Percentiles rank a stretch among this genome's conserved stretches.
Evolutionary conservation across 2,888 invertebrate species (phyloP).

Genomic region (Spatulosminthurus flaviceps): DNA sequence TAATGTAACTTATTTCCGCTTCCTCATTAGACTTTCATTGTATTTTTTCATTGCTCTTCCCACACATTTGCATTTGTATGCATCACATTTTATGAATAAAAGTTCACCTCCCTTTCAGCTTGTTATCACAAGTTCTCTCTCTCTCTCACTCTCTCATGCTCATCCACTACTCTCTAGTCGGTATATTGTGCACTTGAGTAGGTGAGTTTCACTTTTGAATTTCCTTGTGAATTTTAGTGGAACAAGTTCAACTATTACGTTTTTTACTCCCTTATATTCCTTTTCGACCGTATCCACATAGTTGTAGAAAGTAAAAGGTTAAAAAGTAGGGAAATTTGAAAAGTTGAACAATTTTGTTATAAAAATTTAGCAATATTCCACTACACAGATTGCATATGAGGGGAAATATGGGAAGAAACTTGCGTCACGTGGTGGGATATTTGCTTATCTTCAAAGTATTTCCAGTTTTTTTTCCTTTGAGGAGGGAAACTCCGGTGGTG

Average conservation of each 20-base stretch:
- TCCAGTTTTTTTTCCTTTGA: too few species aligned
- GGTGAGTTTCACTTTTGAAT: neutral
- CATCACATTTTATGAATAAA: neutral
- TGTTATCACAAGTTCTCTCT: too few species aligned
- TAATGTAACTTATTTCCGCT: neutral
- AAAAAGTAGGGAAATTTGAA: neutral
- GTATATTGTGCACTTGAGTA: neutral
- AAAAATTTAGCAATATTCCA: neutral
- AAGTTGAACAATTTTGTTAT: conserved; percentile 18
- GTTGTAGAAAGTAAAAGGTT: neutral
- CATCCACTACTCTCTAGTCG: neutral
- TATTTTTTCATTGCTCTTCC: neutral
- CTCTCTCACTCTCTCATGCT: neutral
- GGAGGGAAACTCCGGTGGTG: too few species aligned
- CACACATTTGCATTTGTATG: conserved; percentile 13
- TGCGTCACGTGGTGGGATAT: conserved; percentile 25
- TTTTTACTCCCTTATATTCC: neutral
- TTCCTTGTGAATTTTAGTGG: too few species aligned
- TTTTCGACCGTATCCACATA: neutral
- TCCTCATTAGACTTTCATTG: conserved; percentile 25
- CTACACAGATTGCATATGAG: too few species aligned
- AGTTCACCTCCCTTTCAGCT: too few species aligned
- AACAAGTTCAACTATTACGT: too few species aligned
- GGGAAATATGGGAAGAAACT: neutral
- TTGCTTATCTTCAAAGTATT: neutral